These are phyloP conservation scores for Tychaedon coryphoeus DNA, from an alignment of 2,113 vertebrate species.

Conservation along the genomic window DNA sequence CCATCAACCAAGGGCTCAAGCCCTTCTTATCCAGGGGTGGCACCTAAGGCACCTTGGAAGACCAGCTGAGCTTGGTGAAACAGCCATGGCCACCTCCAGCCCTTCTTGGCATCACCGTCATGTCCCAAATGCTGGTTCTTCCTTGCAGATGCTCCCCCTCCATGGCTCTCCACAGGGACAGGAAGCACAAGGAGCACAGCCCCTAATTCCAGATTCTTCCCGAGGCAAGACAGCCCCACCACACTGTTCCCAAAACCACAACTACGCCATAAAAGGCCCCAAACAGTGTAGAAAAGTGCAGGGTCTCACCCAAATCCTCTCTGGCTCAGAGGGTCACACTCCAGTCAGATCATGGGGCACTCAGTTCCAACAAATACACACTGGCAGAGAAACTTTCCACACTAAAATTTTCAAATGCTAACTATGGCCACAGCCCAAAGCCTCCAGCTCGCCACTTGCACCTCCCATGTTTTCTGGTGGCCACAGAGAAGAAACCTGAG, in stretches of 20 bases:
- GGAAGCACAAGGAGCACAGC: not conserved
- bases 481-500: not conserved
- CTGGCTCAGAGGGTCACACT: rapidly evolving
- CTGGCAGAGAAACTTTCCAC: not conserved
- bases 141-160: rapidly evolving
- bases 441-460: rapidly evolving
- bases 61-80: not conserved
- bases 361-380: not conserved
- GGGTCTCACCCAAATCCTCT: not conserved
- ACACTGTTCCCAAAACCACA: rapidly evolving
- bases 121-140: not conserved
- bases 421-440: not conserved
- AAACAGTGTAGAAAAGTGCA: not conserved
- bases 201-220: not conserved
- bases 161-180: rapidly evolving
- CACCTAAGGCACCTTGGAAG: not conserved
- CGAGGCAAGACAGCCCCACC: rapidly evolving
- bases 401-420: not conserved
- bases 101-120: not conserved
- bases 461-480: rapidly evolving
- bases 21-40: not conserved
- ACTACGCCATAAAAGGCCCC: not conserved
- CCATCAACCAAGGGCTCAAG: rapidly evolving
- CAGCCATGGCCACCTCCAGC: not conserved
- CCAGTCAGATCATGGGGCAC: not conserved